These are phyloP conservation scores for Cherax destructor DNA, from an alignment of 1,140 invertebrate species.

Conservation along the genomic window DNA sequence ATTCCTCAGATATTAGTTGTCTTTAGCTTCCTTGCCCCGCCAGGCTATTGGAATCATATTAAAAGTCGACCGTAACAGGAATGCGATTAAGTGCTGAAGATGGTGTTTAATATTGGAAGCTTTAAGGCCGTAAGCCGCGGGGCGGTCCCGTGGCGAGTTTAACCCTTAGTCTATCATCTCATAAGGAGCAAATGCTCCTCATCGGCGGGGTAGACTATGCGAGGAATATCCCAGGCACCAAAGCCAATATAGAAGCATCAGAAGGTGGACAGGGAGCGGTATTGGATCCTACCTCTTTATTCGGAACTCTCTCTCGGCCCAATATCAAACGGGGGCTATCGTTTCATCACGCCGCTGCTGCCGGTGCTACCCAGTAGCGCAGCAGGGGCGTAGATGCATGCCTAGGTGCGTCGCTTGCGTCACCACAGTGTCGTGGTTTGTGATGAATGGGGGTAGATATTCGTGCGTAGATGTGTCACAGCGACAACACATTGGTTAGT, in stretches of 20 bases:
- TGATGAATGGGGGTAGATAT: background rate
- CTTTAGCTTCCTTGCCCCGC: conserved; percentile 67
- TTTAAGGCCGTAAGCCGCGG: conserved; percentile 45
- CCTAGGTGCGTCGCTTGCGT: background rate
- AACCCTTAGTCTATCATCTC: conserved; percentile 33
- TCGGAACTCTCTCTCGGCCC: conserved; percentile 65
- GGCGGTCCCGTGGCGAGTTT: conserved; percentile 37
- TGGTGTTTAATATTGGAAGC: conserved; percentile 71
- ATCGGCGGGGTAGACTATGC: conserved; percentile 29
- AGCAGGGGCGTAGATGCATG: background rate
- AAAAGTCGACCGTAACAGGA: conserved; percentile 72
- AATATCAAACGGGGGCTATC: conserved; percentile 67
- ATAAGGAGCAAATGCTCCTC: conserved; percentile 54
- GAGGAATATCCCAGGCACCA: conserved; percentile 63
- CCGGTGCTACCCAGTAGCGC: conserved; percentile 26
- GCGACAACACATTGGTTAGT: no score
- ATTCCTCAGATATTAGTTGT: conserved; percentile 69
- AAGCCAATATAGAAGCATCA: conserved; percentile 71
- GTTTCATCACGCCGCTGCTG: conserved; percentile 61
- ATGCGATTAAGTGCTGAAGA: conserved; percentile 72
- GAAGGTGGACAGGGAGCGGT: conserved; percentile 66
- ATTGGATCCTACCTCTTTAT: conserved; percentile 69
- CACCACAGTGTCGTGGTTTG: background rate
- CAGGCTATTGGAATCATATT: conserved; percentile 72
- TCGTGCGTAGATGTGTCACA: no score